These are phyloP conservation scores for Coecobrya sp. DNA, from an alignment of 2,888 invertebrate genomes.

Conservation along the genomic window DNA sequence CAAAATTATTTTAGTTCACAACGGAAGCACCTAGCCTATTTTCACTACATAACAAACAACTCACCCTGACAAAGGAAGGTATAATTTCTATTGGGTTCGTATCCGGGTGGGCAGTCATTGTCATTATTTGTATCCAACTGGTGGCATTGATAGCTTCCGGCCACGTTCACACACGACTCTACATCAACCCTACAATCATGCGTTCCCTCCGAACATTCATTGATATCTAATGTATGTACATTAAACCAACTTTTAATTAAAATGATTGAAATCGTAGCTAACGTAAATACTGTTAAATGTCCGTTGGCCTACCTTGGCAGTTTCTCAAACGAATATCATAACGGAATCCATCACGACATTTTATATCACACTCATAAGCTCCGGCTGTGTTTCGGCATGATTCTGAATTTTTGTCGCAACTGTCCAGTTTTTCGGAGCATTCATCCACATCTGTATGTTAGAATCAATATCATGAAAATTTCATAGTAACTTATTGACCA, in stretches of 20 bases:
- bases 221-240: slow-evolving; percentile 87
- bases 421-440: slow-evolving; percentile 90
- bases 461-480: not conserved
- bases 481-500: not conserved
- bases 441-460: slow-evolving; percentile 90
- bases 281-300: not conserved
- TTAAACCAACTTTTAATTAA: not conserved
- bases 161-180: slow-evolving; percentile 85
- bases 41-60: too few relatives aligned
- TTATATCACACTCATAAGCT: slow-evolving; percentile 88
- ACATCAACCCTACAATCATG: slow-evolving; percentile 85
- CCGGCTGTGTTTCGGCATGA: slow-evolving; percentile 88
- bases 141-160: slow-evolving; percentile 87
- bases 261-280: not conserved
- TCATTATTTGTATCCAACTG: slow-evolving; percentile 80
- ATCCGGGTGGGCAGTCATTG: slow-evolving; percentile 87
- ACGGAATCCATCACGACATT: slow-evolving; percentile 84
- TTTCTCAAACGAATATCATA: slow-evolving; percentile 83
- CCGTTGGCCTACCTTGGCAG: slow-evolving; percentile 82
- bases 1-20: not conserved
- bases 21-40: too few relatives aligned
- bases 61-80: slow-evolving; percentile 86
- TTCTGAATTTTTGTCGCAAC: slow-evolving; percentile 86
- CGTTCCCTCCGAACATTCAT: slow-evolving; percentile 87
- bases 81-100: slow-evolving; percentile 86